phyloP scores from a whole-genome alignment of 2,888 invertebrate species.

The Melanchra persicariae region DNA sequence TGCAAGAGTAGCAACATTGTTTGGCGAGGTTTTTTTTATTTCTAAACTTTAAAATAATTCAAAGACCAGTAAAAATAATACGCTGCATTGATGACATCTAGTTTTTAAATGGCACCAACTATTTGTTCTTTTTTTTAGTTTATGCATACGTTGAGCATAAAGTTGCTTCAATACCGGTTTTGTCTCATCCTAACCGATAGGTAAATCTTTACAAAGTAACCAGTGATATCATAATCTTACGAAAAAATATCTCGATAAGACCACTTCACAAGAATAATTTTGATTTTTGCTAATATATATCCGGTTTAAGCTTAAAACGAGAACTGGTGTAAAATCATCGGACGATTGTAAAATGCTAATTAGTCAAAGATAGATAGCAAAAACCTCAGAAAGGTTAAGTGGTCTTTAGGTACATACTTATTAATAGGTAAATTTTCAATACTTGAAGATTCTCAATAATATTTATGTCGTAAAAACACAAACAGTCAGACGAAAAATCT shows the following conservation, averaged over 20 bases:
- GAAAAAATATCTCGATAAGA: conserved; percentile 22
- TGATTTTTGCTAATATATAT: background rate
- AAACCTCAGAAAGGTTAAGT: background rate
- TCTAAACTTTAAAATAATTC: background rate
- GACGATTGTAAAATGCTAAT: conserved; percentile 13
- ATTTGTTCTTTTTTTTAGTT: background rate
- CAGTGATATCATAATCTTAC: background rate
- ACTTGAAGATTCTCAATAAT: background rate
- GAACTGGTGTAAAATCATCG: background rate
- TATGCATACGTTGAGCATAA: background rate
- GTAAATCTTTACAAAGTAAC: background rate
- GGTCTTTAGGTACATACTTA: background rate
- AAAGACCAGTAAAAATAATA: too few relatives aligned
- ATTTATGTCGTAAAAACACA: background rate
- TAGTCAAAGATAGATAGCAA: background rate
- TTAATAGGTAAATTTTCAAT: background rate
- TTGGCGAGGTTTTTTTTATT: background rate
- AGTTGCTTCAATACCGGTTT: conserved; percentile 1
- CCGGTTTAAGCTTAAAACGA: conserved; percentile 22
- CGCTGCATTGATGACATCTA: background rate
- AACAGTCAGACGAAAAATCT: background rate
- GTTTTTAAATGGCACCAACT: background rate
- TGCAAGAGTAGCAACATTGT: background rate
- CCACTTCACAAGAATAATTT: background rate
- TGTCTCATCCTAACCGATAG: conserved; percentile 1